Base-by-base conservation (phyloP, 2,113 vertebrate species). In the Merops nubicus region DNA sequence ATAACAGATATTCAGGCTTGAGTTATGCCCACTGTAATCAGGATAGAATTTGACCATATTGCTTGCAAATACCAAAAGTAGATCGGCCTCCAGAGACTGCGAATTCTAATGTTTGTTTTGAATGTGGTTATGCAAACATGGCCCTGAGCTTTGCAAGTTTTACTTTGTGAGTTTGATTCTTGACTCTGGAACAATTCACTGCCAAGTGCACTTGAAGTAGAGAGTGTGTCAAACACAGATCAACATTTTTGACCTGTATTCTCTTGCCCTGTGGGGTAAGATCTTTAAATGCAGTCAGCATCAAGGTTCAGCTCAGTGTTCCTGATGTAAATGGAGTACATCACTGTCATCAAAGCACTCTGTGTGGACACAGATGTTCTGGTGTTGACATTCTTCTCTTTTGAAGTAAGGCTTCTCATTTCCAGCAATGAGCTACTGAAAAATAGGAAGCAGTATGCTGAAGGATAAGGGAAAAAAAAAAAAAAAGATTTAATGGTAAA, bases 281-380 rank as follows among this genome's bases (percentile, higher is more conserved):
- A 92, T 92, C 93, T 97, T 92, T 93, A 95, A 92, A 96, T 91
- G 96, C 85, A 95, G 91, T 89, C 93, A 91, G 86, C 83, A 95
- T 93, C 85, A 91, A 93, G 91, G 88, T 95, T 96, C 88, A 92
- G 83, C 80, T 91, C 83, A 22, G 73, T 92, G 95, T 89, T 94
- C 89, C 86, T 82, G 83, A 96, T 96, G 88, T 93, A 97, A 96
- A 96, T 92, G 83, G 76, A 93, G 92, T 93, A 60, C 88, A 93
- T 96, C 88, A 89, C 90, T 94, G 92, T 96, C 95, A 96, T 96
- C 92, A 94, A 95, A 96, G 91, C 51, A 26, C 77, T 89, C 76
- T 8, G 0, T 94, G 83, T 94, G 93, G 96, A 95, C 96, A 87
- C 92, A 96, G 82, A 96, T 94, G 85, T 94, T 95, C 95, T 85